Percentiles rank a stretch among this genome's conserved stretches.
Evolutionary conservation across 2,888 invertebrate genomes (phyloP).

Genomic region (Maniola hyperantus): DNA sequence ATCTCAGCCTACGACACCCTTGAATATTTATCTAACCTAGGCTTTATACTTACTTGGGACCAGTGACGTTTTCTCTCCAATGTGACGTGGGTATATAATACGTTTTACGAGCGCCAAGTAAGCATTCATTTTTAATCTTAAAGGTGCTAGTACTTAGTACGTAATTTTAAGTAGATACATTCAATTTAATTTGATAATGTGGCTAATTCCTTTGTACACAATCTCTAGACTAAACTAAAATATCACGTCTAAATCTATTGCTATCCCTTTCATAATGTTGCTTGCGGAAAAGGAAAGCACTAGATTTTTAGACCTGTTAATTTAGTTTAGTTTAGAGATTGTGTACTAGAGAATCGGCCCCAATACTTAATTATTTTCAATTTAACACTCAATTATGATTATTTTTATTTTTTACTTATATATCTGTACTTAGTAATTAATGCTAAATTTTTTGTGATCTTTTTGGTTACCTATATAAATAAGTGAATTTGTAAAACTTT

Average conservation of each 20-base stretch:
- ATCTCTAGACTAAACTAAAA: too few relatives aligned
- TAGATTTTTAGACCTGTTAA: too few relatives aligned
- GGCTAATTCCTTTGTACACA: too few relatives aligned
- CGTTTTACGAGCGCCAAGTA: background rate
- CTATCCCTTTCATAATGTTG: too few relatives aligned
- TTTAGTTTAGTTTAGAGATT: too few relatives aligned
- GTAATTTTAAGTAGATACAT: constrained; percentile 53
- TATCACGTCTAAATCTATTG: too few relatives aligned
- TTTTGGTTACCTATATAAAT: constrained; percentile 33
- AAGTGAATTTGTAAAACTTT: constrained; percentile 26
- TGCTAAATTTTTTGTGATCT: constrained; percentile 30
- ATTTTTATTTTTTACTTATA: constrained; percentile 21
- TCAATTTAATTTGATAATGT: constrained; percentile 19
- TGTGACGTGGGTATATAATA: constrained; percentile 3
- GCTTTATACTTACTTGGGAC: background rate
- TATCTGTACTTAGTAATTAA: constrained; percentile 17
- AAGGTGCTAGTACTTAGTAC: constrained; percentile 61
- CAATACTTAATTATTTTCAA: constrained; percentile 25
- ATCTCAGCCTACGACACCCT: too few relatives aligned
- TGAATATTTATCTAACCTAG: background rate
- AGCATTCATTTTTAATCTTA: constrained; percentile 15
- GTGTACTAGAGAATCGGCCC: too few relatives aligned
- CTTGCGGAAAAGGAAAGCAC: too few relatives aligned
- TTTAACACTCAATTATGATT: constrained; percentile 25
- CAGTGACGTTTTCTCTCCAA: background rate